A percentile compares a stretch with the other conserved stretches of the same genome.
These are phyloP conservation scores for Hystrix cristata DNA, from an alignment of 2,113 vertebrate species.

Conservation along the genomic window DNA sequence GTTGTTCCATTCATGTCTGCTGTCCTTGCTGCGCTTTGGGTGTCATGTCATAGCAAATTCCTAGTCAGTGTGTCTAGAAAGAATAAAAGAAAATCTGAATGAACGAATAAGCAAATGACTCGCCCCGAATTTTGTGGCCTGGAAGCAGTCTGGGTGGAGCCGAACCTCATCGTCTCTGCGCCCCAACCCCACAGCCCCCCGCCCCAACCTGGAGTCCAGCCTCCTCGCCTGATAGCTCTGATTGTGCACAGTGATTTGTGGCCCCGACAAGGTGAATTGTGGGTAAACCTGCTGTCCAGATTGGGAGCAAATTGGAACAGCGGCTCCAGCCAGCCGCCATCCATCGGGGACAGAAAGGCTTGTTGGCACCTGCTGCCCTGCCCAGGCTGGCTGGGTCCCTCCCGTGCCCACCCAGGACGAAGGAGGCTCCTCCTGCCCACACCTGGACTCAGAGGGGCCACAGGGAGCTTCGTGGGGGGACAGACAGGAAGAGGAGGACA, in stretches of 20 bases:
- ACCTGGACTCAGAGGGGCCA: not conserved
- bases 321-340: slow-evolving; percentile 43
- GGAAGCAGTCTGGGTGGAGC: not conserved
- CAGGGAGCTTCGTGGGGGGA: accelerated
- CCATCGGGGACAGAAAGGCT: slow-evolving; percentile 47
- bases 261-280: slow-evolving; percentile 81
- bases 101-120: not conserved
- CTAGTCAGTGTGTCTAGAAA: not conserved
- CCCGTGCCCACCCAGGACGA: not conserved
- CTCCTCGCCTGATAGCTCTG: not conserved
- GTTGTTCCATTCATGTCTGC: not conserved
- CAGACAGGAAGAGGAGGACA: not conserved
- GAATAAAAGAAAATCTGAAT: not conserved
- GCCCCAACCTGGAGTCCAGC: not conserved
- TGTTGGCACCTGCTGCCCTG: not conserved
- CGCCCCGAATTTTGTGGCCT: not conserved
- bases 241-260: slow-evolving; percentile 77
- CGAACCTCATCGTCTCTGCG: not conserved
- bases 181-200: not conserved
- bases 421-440: not conserved
- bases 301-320: slow-evolving; percentile 84
- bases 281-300: slow-evolving; percentile 81
- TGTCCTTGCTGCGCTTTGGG: not conserved
- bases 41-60: not conserved
- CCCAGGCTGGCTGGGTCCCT: not conserved